Evolutionary conservation across 2,888 invertebrate species (phyloP).

Genomic region (Diachrysia chrysitis): DNA sequence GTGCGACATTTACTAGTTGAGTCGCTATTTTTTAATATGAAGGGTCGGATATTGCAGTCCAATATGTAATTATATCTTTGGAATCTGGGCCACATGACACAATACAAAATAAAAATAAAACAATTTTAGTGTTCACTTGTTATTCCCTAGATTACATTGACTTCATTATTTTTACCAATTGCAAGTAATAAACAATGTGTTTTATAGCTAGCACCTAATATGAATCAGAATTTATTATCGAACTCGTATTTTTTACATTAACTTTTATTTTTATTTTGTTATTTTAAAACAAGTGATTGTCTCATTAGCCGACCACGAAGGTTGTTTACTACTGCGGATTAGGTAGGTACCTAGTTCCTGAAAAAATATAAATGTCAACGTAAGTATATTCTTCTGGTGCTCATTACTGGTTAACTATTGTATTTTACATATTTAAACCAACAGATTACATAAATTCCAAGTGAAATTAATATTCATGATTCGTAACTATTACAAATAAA

Average conservation of each 20-base stretch:
- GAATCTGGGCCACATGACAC: not conserved
- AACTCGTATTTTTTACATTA: not conserved
- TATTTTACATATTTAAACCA: too few species aligned
- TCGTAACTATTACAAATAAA: conserved; percentile 25
- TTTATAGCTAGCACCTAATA: not conserved
- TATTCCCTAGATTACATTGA: not conserved
- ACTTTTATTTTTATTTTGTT: not conserved
- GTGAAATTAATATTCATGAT: conserved; percentile 22
- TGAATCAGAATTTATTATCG: not conserved
- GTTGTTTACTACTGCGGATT: not conserved
- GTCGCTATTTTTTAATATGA: not conserved
- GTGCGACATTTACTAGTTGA: not conserved
- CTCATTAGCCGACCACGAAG: not conserved
- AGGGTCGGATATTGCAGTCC: not conserved
- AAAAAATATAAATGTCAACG: too few species aligned
- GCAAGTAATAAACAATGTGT: not conserved
- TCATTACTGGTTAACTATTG: too few species aligned
- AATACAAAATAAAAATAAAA: not conserved
- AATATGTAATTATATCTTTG: not conserved
- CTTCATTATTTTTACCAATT: not conserved
- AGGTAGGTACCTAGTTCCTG: too few species aligned
- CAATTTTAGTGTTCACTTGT: not conserved
- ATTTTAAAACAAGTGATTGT: not conserved
- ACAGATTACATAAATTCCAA: not conserved
- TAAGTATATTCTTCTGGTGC: too few species aligned